These are phyloP conservation scores for Laticauda laticaudata DNA, from an alignment of 2,113 vertebrate species.

Conservation along the genomic window DNA sequence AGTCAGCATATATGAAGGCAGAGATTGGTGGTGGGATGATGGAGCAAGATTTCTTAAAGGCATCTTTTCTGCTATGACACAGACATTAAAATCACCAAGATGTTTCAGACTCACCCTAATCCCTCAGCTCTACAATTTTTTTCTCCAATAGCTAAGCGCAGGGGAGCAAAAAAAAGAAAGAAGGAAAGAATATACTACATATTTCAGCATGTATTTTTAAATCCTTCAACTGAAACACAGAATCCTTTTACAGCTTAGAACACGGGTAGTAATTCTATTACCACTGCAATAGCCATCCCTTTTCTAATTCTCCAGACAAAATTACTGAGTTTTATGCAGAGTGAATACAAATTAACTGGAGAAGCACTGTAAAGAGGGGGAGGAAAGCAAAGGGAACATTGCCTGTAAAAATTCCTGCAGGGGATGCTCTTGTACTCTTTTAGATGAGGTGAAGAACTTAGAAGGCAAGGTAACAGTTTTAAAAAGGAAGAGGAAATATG, in stretches of 20 bases:
- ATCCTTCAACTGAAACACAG: slow-evolving; percentile 62
- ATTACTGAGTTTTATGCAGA: slow-evolving; percentile 47
- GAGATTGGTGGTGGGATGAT: neutral
- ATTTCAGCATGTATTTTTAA: slow-evolving; percentile 61
- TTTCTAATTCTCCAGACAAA: slow-evolving; percentile 64
- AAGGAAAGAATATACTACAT: slow-evolving; percentile 1
- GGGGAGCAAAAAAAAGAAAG: slow-evolving; percentile 5
- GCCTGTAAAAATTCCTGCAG: slow-evolving; percentile 47
- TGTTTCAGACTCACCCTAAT: neutral
- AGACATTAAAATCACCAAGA: neutral
- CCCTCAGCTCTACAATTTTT: neutral
- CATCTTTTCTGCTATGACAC: neutral
- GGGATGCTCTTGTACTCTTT: slow-evolving; percentile 60
- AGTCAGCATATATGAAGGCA: neutral
- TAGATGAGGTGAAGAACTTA: neutral
- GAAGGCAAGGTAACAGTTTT: neutral
- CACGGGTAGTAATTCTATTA: slow-evolving; percentile 64
- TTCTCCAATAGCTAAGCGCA: neutral
- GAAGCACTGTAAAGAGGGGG: neutral
- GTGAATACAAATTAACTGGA: slow-evolving; percentile 64
- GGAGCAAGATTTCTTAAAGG: neutral
- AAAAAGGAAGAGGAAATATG: neutral
- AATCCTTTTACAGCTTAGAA: slow-evolving; percentile 64
- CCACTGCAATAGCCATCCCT: slow-evolving; percentile 49
- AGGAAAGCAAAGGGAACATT: neutral